phyloP scores from a whole-genome alignment of 2,888 invertebrate genomes.

The Spilosoma lubricipeda region DNA sequence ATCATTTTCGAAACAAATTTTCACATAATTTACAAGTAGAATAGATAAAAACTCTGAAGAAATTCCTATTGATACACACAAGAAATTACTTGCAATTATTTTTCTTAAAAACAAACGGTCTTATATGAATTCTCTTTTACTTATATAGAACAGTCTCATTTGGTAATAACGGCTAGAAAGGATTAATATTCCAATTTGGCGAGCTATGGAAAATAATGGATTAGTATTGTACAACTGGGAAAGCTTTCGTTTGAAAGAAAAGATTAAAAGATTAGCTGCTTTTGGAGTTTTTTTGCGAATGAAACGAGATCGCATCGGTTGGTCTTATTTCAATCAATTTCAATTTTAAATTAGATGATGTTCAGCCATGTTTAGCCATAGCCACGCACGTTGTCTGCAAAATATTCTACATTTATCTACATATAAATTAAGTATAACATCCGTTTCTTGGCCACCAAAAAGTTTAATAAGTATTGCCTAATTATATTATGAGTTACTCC shows the following conservation, averaged over 20 bases:
- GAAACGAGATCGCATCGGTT: not conserved
- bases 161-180: constrained; percentile 18
- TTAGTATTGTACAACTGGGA: constrained; percentile 5
- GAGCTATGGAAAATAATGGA: constrained; percentile 16
- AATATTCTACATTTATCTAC: no score
- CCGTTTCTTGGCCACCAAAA: no score
- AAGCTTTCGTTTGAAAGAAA: not conserved
- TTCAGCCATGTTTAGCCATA: no score
- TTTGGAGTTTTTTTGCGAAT: not conserved
- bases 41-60: no score
- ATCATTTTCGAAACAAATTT: not conserved
- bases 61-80: not conserved
- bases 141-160: constrained; percentile 1
- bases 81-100: not conserved
- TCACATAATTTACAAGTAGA: no score
- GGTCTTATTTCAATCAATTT: not conserved
- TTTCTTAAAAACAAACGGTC: constrained; percentile 1
- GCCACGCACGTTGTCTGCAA: no score
- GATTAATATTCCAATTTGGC: constrained; percentile 34
- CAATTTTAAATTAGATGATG: no score
- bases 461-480: no score
- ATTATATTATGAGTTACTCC: no score
- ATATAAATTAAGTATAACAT: no score
- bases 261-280: constrained; percentile 14
- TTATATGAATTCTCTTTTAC: constrained; percentile 10